Percentiles rank a stretch among this genome's conserved stretches.
Evolutionary conservation across 2,888 invertebrate genomes (phyloP).

Genomic region (Luperina nickerlii): DNA sequence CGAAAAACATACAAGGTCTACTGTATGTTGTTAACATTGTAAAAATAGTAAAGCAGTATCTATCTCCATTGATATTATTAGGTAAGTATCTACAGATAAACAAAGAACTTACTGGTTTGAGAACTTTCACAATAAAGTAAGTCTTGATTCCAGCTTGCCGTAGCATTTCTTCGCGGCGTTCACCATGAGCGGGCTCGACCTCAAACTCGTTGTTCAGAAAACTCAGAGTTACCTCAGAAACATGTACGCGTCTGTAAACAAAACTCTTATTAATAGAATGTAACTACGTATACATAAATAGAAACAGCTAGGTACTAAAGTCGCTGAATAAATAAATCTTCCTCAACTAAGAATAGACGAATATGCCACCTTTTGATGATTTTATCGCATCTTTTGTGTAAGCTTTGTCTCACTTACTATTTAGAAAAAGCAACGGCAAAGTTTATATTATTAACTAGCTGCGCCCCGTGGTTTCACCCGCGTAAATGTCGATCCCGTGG

Average conservation of each 20-base stretch:
- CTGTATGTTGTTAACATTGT: not conserved
- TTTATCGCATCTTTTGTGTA: constrained; percentile 5
- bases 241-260: constrained; percentile 95
- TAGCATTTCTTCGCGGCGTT: constrained; percentile 97
- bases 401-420: not conserved
- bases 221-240: constrained; percentile 96
- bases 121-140: constrained; percentile 96
- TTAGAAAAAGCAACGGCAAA: not conserved
- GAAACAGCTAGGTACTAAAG: constrained; percentile 51
- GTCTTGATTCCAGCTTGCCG: constrained; percentile 97
- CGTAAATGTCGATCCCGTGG: no score
- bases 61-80: not conserved
- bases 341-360: constrained; percentile 44
- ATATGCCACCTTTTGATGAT: constrained; percentile 31
- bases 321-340: constrained; percentile 59
- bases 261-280: constrained; percentile 63
- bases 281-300: constrained; percentile 61
- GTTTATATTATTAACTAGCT: not conserved
- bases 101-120: constrained; percentile 93
- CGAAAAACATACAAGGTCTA: constrained; percentile 23
- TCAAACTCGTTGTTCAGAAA: constrained; percentile 97
- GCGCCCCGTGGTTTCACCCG: no score
- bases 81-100: constrained; percentile 51
- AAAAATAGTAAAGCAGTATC: not conserved
- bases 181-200: constrained; percentile 97